A percentile compares a stretch with the other conserved stretches of the same genome.
Conservation (phyloP, 92 coral and sea anemone species). For the Diadumene lineata region DNA sequence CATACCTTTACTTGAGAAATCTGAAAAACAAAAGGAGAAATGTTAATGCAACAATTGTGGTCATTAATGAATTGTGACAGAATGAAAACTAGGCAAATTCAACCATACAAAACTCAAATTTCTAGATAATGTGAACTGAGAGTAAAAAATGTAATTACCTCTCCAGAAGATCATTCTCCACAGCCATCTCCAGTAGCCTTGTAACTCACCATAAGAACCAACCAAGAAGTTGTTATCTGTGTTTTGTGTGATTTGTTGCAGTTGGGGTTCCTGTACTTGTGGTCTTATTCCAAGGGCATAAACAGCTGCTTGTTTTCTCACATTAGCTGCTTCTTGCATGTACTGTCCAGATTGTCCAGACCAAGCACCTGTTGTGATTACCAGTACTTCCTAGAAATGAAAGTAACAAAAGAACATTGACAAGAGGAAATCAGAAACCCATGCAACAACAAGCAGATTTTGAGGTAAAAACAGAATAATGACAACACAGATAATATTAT, state of each 20-base stretch:
- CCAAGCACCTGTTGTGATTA: constrained; percentile 16
- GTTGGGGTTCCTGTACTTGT: constrained; percentile 5
- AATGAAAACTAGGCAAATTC: too few species aligned
- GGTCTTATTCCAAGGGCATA: constrained; percentile 22
- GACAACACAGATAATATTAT: not conserved
- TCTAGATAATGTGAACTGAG: not conserved
- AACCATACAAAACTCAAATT: too few species aligned
- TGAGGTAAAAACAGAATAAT: not conserved
- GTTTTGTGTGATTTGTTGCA: constrained; percentile 7
- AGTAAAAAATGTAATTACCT: not conserved
- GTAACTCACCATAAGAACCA: constrained; percentile 3
- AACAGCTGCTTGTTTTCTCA: constrained; percentile 4
- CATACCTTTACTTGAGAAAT: not conserved
- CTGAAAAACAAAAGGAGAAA: not conserved
- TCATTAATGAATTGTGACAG: too few species aligned
- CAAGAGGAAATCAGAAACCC: too few species aligned
- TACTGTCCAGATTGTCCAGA: too few species aligned
- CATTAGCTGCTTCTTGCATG: constrained; percentile 3
- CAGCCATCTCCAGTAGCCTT: constrained; percentile 9
- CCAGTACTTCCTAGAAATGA: constrained; percentile 22
- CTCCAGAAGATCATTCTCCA: not conserved
- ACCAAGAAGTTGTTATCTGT: constrained; percentile 16
- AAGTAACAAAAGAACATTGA: not conserved
- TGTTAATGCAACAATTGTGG: not conserved
- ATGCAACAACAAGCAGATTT: too few species aligned